Conservation (phyloP, 1,140 invertebrate genomes). For the Choristoneura fumiferana region DNA sequence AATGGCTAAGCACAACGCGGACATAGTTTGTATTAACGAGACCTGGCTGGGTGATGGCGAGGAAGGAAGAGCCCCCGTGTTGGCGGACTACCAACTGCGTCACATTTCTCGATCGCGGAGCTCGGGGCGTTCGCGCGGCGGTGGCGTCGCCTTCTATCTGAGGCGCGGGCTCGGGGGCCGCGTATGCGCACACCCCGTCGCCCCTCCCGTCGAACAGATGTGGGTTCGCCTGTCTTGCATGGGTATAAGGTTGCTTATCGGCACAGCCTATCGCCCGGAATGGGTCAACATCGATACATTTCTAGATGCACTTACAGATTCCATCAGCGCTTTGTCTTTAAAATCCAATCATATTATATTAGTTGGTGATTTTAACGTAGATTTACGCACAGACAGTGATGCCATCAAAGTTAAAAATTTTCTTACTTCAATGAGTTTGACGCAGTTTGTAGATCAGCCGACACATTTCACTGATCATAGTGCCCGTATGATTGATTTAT, state of each 20-base stretch:
- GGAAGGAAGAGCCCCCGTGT: not conserved
- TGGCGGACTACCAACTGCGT: slow-evolving; percentile 1
- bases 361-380: slow-evolving; percentile 19
- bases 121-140: not conserved
- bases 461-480: slow-evolving; percentile 19
- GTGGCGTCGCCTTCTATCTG: not conserved
- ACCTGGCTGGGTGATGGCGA: too few species aligned
- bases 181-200: not conserved
- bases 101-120: too few species aligned
- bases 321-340: not conserved
- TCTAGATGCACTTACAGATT: slow-evolving; percentile 9
- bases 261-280: not conserved
- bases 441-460: slow-evolving; percentile 18
- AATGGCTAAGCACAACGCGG: too few species aligned
- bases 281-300: not conserved
- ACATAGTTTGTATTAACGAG: too few species aligned
- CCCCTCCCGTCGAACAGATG: not conserved
- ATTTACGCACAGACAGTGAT: not conserved
- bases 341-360: slow-evolving; percentile 3
- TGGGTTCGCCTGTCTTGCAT: not conserved
- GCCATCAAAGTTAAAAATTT: not conserved
- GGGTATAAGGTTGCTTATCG: not conserved
- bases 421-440: too few species aligned
- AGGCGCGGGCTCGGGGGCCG: not conserved
- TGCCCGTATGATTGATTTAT: slow-evolving; percentile 11